Evolutionary conservation across 2,797 vertebrate genomes (phyloP).

Genomic region (Cynodonichthys magdalenae): DNA sequence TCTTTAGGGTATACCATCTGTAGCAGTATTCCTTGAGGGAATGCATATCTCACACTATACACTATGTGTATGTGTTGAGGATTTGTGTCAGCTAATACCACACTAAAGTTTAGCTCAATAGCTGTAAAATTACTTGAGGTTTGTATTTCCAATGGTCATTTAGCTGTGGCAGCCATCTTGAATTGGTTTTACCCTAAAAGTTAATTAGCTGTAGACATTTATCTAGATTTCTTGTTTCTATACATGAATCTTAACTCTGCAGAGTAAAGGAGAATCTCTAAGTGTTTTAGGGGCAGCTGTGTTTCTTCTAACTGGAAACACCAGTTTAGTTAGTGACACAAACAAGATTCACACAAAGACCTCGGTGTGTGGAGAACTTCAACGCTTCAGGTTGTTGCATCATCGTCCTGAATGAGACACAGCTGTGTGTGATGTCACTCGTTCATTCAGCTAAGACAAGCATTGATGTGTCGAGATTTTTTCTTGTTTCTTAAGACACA

Average conservation of each 20-base stretch:
- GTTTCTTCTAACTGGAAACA: conserved; percentile 48
- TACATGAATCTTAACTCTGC: not conserved
- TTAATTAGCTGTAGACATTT: too few species aligned
- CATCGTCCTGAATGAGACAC: conserved; percentile 11
- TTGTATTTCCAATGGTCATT: too few species aligned
- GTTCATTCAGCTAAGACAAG: not conserved
- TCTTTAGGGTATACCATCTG: conserved; percentile 30
- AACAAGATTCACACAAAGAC: conserved; percentile 37
- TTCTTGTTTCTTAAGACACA: too few species aligned
- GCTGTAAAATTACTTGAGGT: too few species aligned
- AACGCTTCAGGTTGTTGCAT: conserved; percentile 14
- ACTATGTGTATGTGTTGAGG: too few species aligned
- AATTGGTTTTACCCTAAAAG: too few species aligned
- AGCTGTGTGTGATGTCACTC: not conserved
- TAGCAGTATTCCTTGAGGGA: not conserved
- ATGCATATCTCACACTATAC: too few species aligned
- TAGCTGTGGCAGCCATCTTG: too few species aligned
- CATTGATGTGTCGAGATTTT: not conserved
- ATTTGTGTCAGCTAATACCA: too few species aligned
- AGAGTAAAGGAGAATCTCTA: not conserved
- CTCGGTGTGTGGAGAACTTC: conserved; percentile 24
- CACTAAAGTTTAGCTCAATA: too few species aligned
- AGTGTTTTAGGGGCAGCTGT: not conserved
- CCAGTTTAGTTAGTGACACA: conserved; percentile 42
- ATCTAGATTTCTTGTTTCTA: not conserved